Conservation (phyloP, 2,888 invertebrate genomes). For the Papilio demoleus region DNA sequence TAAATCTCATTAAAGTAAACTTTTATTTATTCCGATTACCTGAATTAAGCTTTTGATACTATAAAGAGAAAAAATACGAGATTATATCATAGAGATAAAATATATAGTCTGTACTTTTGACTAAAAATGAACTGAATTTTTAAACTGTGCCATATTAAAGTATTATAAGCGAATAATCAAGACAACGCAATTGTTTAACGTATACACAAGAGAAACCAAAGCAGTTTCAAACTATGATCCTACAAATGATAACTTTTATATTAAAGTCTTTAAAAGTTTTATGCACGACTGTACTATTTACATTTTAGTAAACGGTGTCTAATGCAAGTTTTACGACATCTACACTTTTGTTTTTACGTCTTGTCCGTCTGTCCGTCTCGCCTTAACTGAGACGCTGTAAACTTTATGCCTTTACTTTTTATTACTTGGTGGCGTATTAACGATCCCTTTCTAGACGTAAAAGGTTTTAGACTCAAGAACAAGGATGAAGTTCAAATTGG, state of each 20-base stretch:
- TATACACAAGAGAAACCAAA: neutral
- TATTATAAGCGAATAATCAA: neutral
- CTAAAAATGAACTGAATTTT: too few relatives aligned
- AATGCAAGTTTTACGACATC: conserved; percentile 60
- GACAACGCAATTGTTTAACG: neutral
- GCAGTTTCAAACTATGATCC: neutral
- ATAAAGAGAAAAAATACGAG: neutral
- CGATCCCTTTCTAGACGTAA: conserved; percentile 41
- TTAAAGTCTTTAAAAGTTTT: conserved; percentile 16
- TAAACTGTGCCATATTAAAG: neutral
- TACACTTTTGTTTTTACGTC: conserved; percentile 57
- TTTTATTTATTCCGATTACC: too few relatives aligned
- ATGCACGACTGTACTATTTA: conserved; percentile 49
- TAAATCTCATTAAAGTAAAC: neutral
- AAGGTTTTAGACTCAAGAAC: conserved; percentile 35
- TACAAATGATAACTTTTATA: neutral
- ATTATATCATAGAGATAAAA: too few relatives aligned
- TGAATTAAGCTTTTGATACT: neutral
- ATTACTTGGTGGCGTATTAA: conserved; percentile 43
- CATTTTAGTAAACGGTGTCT: conserved; percentile 53
- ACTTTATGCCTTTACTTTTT: conserved; percentile 53
- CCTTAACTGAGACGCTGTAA: conserved; percentile 51
- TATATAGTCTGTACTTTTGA: too few relatives aligned
- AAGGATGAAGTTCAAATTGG: conserved; percentile 27
- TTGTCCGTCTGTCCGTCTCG: conserved; percentile 48